phyloP scores from a whole-genome alignment of 2,888 invertebrate genomes.

The Nowickia ferox region DNA sequence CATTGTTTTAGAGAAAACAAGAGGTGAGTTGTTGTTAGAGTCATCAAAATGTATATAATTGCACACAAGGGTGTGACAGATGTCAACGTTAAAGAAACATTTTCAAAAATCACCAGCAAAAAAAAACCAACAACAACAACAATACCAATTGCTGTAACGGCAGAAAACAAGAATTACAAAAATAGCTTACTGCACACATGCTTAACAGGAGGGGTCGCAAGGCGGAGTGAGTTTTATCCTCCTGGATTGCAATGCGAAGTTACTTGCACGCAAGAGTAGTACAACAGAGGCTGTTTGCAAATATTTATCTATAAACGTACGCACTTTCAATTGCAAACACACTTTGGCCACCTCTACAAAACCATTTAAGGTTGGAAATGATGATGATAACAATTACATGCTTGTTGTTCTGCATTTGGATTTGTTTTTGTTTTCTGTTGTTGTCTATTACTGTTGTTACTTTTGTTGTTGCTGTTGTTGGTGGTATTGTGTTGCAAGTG shows the following conservation, averaged over 20 bases:
- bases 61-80: slow-evolving; percentile 76
- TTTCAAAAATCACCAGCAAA: slow-evolving; percentile 68
- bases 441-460: slow-evolving; percentile 3
- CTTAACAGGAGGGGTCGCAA: slow-evolving; percentile 52
- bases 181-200: slow-evolving; percentile 61
- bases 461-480: slow-evolving; percentile 35
- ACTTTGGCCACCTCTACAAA: slow-evolving; percentile 62
- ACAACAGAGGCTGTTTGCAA: slow-evolving; percentile 35
- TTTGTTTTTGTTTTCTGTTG: background rate
- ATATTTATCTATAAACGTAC: slow-evolving; percentile 56
- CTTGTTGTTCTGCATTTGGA: slow-evolving; percentile 47
- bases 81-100: slow-evolving; percentile 76
- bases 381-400: slow-evolving; percentile 65
- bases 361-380: slow-evolving; percentile 59
- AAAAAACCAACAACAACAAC: slow-evolving; percentile 2
- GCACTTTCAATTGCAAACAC: slow-evolving; percentile 65
- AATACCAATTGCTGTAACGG: slow-evolving; percentile 9
- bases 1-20: slow-evolving; percentile 63
- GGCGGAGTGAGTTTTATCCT: background rate
- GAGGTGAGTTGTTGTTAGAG: slow-evolving; percentile 71
- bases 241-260: slow-evolving; percentile 36
- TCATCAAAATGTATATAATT: slow-evolving; percentile 75
- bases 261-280: slow-evolving; percentile 2
- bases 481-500: slow-evolving; percentile 46
- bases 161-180: slow-evolving; percentile 55